Evolutionary conservation across 2,888 invertebrate species (phyloP), one percentile per base, ranked within the genome.

Genomic region (Hydriomena furcata): DNA sequence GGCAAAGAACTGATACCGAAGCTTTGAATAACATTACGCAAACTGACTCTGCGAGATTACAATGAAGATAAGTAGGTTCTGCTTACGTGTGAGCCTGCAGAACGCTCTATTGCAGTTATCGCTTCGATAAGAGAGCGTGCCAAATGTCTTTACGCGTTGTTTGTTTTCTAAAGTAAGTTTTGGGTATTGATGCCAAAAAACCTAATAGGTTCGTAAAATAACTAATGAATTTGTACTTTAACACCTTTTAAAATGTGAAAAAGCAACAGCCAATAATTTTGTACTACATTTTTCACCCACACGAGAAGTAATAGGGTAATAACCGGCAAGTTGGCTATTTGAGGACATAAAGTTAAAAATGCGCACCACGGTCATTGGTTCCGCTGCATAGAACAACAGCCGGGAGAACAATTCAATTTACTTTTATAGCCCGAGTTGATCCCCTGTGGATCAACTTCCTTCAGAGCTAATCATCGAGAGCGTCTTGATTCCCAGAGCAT

Each of bases 341-440:
- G 70, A 72, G 69, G 68, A 63, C 66, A 71, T 78, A 76, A 79
- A 74, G 71, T 80, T 77, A 73, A 78, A 79, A 80, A 72, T 66
- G 67, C 74, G 73, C 61, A 70, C 68, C 64, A 69, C 58, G 70
- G 64, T 65, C 71, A 70, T 78, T 68, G 75, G 57, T 70, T 66
- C 68, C 75, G 68, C 71, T 71, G 66, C 72, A 68, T 68, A 68
- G 63, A 82, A 82, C 78, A 79, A 77, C 77, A 79, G 76, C 76
- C 76, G 60, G 66, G 73, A 81, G 83, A 81, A 84, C 85, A 82
- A 87, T 89, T 89, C 85, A 87, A 89, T 88, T 86, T 88, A 84
- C 79, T 88, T 88, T 87, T 85, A 87, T 86, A 80, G 84, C 79
- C 70, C 50, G 61, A 71, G 73, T 73, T 80, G 82, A 84, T 84